Base-by-base conservation (phyloP, 92 coral and sea anemone genomes). In the Epizoanthus scotinus region DNA sequence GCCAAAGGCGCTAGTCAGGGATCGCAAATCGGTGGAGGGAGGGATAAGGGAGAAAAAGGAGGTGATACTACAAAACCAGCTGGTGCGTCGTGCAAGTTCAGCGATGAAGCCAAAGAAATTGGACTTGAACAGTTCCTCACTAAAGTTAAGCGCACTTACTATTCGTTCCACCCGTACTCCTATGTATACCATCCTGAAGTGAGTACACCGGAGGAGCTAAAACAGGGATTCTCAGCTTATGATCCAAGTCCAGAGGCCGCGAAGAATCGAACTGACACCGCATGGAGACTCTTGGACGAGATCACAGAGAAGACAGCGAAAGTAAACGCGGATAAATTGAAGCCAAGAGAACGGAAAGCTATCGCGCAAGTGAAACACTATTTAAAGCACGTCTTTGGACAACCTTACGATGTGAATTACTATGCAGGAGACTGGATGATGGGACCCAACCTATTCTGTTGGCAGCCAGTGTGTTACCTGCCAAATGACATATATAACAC, bases 341-440 rank as follows among this genome's bases (percentile, higher is more conserved):
- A 88, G 22, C 88, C 91, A 10, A 87, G 95, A 18, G 98, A 95
- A 67, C 78, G 92, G 5, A 95, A 90, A 71, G 92, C 98, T n/a
- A 67, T 88, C 40, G 81, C 84, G 3, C 93, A 91, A 73, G 95
- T 90, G n/a, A 93, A 86, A 63, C 98, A 90, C 31, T 95, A 79
- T 72, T 78, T 95, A 13, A 79, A 88, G 73, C 98, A 93, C 38
- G 74, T 86, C 0, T 95, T 95, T 63, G 98, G 98, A 0, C 89
- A 82, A 63, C 93, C 93, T 0, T 95, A 93, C 71, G 98, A 93
- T 34, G 90, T 84, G 44, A 91, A 92, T 56, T 95, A 88, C 71
- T 95, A 95, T 62, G 86, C 93, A 2, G 98, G 92, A 0, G 98
- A 93, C n/a, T 95, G 98, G 98, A 88, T 95, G 98, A 55, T 95